Conservation (phyloP, 2,797 vertebrate species). For the Silurus aristotelis region DNA sequence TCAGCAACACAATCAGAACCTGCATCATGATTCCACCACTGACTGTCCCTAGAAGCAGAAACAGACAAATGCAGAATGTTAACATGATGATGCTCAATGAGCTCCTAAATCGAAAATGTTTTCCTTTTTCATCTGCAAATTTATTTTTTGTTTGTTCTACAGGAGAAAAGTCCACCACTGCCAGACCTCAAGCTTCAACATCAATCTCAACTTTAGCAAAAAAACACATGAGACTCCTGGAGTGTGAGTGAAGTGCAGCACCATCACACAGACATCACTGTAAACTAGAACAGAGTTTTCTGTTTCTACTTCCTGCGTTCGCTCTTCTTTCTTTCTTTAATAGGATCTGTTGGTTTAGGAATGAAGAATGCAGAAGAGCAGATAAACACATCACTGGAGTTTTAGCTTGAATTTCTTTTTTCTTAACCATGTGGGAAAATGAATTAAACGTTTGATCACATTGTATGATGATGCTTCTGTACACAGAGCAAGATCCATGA, state of each 20-base stretch:
- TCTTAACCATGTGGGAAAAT: no score
- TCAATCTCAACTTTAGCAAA: neutral
- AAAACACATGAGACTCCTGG: no score
- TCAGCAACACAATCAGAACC: conserved; percentile 59
- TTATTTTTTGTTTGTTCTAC: neutral
- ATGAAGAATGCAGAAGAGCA: no score
- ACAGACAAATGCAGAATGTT: conserved; percentile 1
- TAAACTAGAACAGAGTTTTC: neutral
- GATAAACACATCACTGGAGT: no score
- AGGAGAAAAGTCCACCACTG: neutral
- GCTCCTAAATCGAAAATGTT: neutral
- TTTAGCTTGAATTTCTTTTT: no score
- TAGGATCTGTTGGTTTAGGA: no score
- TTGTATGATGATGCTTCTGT: no score
- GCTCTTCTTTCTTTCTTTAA: no score
- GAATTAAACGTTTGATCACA: no score
- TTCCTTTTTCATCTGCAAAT: neutral
- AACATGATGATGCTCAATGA: neutral
- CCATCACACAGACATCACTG: neutral
- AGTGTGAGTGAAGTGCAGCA: no score
- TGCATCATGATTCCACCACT: conserved; percentile 62
- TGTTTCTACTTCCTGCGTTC: no score
- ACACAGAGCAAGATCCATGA: no score
- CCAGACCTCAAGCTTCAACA: neutral
- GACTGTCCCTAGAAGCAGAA: conserved; percentile 33